Conservation (phyloP, 2,797 vertebrate genomes). For the Chromis chromis region DNA sequence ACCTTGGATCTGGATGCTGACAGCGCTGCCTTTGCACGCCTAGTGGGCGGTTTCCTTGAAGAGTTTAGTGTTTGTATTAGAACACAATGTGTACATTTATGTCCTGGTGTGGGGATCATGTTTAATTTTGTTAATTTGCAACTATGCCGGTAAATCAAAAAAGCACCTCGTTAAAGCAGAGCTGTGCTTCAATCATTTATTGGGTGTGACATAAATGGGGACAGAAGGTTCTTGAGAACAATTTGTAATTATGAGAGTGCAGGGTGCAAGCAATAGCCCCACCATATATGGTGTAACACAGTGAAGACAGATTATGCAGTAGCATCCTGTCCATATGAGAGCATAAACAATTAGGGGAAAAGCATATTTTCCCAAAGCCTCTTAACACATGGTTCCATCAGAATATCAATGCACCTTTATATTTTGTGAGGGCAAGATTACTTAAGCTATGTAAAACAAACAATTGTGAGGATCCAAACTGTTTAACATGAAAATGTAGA, state of each 20-base stretch:
- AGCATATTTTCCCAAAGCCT: slow-evolving; percentile 71
- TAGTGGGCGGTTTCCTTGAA: slow-evolving; percentile 42
- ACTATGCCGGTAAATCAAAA: neutral
- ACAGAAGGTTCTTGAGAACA: neutral
- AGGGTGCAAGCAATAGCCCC: neutral
- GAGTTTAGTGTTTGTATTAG: slow-evolving; percentile 25
- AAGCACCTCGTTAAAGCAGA: slow-evolving; percentile 10
- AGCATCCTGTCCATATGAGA: neutral
- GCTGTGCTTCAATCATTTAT: neutral
- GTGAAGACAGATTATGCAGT: slow-evolving; percentile 34
- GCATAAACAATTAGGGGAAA: slow-evolving; percentile 64
- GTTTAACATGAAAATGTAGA: neutral
- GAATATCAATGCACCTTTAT: slow-evolving; percentile 27
- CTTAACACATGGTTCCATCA: slow-evolving; percentile 52
- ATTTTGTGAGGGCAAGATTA: neutral
- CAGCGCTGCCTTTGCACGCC: slow-evolving; percentile 23
- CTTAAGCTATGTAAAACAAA: neutral
- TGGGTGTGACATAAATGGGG: neutral
- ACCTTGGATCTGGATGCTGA: slow-evolving; percentile 8
- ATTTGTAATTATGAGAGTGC: slow-evolving; percentile 11
- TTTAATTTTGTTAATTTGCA: slow-evolving; percentile 29
- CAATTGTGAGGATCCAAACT: neutral
- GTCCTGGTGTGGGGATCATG: slow-evolving; percentile 5
- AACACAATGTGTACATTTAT: neutral
- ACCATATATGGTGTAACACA: slow-evolving; percentile 24